Conservation (phyloP, 2,797 vertebrate genomes). For the Myripristis jacobus region DNA sequence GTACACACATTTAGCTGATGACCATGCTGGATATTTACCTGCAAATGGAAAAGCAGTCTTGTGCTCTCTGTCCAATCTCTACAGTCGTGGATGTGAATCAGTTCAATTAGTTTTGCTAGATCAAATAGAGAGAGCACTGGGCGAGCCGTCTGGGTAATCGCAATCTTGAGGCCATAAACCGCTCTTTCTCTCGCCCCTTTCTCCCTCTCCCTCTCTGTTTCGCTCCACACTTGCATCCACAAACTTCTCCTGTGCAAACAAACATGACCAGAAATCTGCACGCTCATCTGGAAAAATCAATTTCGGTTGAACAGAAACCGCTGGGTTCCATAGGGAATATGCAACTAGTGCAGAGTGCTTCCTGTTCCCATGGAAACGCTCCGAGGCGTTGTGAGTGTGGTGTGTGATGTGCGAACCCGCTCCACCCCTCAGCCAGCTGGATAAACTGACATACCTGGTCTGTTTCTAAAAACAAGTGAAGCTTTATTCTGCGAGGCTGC, state of each 20-base stretch:
- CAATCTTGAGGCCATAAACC: constrained; percentile 60
- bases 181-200: constrained; percentile 22
- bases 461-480: constrained; percentile 18
- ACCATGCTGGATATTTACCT: constrained; percentile 57
- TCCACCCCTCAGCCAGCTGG: constrained; percentile 16
- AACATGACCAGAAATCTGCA: constrained; percentile 33
- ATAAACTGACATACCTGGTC: constrained; percentile 17
- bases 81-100: constrained; percentile 35
- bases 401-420: constrained; percentile 17
- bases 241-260: constrained; percentile 68
- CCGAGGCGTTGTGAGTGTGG: constrained; percentile 53
- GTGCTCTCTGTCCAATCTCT: constrained; percentile 31
- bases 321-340: constrained; percentile 51
- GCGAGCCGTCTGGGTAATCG: constrained; percentile 44
- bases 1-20: constrained; percentile 60
- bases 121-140: constrained; percentile 53
- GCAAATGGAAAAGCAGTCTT: constrained; percentile 49
- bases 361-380: constrained; percentile 79
- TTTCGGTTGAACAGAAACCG: constrained; percentile 48
- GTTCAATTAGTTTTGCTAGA: constrained; percentile 51
- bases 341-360: constrained; percentile 63
- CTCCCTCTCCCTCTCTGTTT: background rate
- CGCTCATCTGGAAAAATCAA: constrained; percentile 59
- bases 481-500: background rate
- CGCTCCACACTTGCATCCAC: constrained; percentile 25